Evolutionary conservation across 2,888 invertebrate genomes (phyloP).

Genomic region (Gisinianus flammeolus): DNA sequence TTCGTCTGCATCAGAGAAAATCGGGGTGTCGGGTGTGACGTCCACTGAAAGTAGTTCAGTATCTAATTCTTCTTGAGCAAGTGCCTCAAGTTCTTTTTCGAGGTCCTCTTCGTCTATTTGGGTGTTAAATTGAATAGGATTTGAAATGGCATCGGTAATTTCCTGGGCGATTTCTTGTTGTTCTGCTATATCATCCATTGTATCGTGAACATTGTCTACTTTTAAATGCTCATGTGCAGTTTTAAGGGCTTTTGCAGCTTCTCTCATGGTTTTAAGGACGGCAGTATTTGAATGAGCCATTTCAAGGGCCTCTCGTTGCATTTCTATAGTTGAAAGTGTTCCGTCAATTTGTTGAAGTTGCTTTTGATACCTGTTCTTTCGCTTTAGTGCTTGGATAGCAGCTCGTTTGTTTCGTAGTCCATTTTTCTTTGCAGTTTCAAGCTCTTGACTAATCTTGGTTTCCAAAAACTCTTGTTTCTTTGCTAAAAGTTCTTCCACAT

Average conservation of each 20-base stretch:
- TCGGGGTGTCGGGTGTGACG: not conserved
- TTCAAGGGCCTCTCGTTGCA: conserved; percentile 95
- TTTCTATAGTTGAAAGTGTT: conserved; percentile 94
- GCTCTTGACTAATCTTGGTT: conserved; percentile 88
- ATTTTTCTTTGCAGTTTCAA: conserved; percentile 85
- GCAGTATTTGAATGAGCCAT: conserved; percentile 98
- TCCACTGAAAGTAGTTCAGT: conserved; percentile 58
- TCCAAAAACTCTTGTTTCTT: conserved; percentile 98
- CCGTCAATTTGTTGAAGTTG: conserved; percentile 98
- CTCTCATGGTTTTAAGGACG: conserved; percentile 93
- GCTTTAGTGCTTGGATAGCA: conserved; percentile 93
- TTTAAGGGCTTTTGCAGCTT: conserved; percentile 94
- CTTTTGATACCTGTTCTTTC: conserved; percentile 96
- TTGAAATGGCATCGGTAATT: conserved; percentile 67
- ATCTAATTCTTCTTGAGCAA: conserved; percentile 60
- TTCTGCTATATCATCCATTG: conserved; percentile 69
- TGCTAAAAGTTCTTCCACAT: conserved; percentile 93
- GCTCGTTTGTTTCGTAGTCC: conserved; percentile 96
- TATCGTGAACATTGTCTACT: conserved; percentile 66
- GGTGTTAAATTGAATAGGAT: conserved; percentile 64
- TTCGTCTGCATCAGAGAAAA: no score
- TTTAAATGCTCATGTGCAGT: conserved; percentile 86
- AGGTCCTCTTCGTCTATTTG: conserved; percentile 63
- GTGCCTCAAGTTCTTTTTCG: conserved; percentile 58
- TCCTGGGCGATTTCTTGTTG: conserved; percentile 68